phyloP scores from a whole-genome alignment of 2,113 vertebrate genomes.

The Sialia sialis region DNA sequence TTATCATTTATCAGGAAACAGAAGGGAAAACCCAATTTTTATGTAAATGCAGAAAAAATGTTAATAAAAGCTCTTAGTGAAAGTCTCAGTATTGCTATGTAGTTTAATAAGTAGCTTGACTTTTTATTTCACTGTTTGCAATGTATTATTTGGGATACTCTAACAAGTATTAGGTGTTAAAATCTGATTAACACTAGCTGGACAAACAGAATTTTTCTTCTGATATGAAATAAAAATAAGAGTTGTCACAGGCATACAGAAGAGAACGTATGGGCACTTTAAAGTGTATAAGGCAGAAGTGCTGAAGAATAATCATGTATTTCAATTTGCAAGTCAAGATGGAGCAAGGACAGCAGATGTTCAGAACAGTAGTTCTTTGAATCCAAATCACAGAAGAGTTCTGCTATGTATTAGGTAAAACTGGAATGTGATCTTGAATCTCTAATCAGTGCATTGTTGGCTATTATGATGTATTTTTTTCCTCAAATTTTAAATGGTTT shows the following conservation, averaged over 20 bases:
- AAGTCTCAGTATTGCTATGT: background rate
- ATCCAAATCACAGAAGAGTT: background rate
- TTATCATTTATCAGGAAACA: slow-evolving; percentile 22
- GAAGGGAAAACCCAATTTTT: background rate
- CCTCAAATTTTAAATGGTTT: background rate
- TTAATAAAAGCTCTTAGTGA: background rate
- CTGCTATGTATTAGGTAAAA: background rate
- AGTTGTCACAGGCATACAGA: background rate
- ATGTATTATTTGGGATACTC: background rate
- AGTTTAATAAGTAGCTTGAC: background rate
- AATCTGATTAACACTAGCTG: background rate
- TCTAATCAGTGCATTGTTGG: background rate
- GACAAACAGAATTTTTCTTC: slow-evolving; percentile 4
- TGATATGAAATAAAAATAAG: background rate
- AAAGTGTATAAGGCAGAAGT: background rate
- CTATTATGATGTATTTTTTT: background rate
- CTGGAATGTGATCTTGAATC: background rate
- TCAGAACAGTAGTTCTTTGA: background rate
- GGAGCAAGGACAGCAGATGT: background rate
- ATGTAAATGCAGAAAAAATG: slow-evolving; percentile 2
- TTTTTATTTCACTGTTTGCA: background rate
- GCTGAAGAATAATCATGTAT: background rate
- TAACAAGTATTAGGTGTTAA: background rate
- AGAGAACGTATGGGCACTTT: background rate
- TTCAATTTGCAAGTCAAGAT: background rate